Conservation (phyloP, 2,113 vertebrate species). For the Pithys albifrons region DNA sequence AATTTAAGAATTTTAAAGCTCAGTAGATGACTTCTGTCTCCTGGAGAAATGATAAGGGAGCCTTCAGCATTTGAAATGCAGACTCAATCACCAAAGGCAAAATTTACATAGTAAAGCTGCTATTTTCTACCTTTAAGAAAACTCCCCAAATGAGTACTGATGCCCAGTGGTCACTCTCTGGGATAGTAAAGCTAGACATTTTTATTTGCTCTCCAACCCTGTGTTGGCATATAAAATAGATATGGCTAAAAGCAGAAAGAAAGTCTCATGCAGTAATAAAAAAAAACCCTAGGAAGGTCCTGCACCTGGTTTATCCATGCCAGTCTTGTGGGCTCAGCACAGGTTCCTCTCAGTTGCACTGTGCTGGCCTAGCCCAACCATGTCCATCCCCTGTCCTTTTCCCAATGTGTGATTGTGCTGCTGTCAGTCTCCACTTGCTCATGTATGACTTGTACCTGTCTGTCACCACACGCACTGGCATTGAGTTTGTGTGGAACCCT, state of each 20-base stretch:
- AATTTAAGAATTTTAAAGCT: neutral
- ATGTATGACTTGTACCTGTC: fast-evolving
- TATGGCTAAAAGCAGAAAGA: neutral
- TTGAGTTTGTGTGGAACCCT: neutral
- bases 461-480: neutral
- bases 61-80: neutral
- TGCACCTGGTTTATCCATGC: neutral
- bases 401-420: neutral
- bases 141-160: neutral
- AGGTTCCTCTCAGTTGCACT: neutral
- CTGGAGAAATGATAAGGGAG: neutral
- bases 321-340: neutral
- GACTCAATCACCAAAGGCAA: neutral
- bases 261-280: neutral
- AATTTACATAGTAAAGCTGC: neutral
- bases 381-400: neutral
- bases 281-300: neutral
- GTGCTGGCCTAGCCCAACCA: neutral
- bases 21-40: neutral
- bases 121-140: neutral
- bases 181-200: neutral
- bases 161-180: neutral
- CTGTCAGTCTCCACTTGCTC: neutral
- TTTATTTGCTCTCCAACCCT: neutral
- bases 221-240: fast-evolving